phyloP scores from a whole-genome alignment of 2,113 vertebrate genomes.

The Corydoras sp. region DNA sequence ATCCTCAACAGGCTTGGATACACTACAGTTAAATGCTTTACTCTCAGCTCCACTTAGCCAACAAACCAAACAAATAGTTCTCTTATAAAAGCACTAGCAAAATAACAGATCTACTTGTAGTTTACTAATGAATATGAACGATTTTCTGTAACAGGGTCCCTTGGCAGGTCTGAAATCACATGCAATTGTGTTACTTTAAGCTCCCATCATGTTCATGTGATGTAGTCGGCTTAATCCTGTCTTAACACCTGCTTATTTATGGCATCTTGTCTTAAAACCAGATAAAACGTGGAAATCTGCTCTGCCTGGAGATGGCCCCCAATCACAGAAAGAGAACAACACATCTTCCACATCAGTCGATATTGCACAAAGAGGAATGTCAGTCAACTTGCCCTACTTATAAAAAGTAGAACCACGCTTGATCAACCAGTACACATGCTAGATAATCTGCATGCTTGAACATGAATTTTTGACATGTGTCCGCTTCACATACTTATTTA shows the following conservation, averaged over 20 bases:
- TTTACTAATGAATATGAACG: slow-evolving; percentile 8
- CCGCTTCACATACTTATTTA: too few species aligned
- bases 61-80: neutral
- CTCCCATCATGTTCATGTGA: slow-evolving; percentile 48
- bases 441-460: neutral
- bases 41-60: neutral
- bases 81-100: neutral
- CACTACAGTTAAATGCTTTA: slow-evolving; percentile 1
- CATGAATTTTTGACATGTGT: too few species aligned
- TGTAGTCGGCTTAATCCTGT: slow-evolving; percentile 53
- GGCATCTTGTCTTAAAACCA: slow-evolving; percentile 40
- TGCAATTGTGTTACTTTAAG: slow-evolving; percentile 19
- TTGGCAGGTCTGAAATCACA: slow-evolving; percentile 1
- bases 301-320: slow-evolving; percentile 57
- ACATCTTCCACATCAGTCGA: slow-evolving; percentile 64
- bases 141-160: neutral
- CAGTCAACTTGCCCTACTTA: slow-evolving; percentile 35
- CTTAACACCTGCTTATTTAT: slow-evolving; percentile 37
- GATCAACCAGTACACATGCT: slow-evolving; percentile 20
- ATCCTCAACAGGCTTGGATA: neutral
- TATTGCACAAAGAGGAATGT: slow-evolving; percentile 56
- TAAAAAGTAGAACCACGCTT: slow-evolving; percentile 35
- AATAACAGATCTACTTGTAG: neutral
- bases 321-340: slow-evolving; percentile 58
- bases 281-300: slow-evolving; percentile 56